These are phyloP conservation scores for Platyscapa corneri DNA, from an alignment of 1,140 invertebrate genomes.

Conservation along the genomic window DNA sequence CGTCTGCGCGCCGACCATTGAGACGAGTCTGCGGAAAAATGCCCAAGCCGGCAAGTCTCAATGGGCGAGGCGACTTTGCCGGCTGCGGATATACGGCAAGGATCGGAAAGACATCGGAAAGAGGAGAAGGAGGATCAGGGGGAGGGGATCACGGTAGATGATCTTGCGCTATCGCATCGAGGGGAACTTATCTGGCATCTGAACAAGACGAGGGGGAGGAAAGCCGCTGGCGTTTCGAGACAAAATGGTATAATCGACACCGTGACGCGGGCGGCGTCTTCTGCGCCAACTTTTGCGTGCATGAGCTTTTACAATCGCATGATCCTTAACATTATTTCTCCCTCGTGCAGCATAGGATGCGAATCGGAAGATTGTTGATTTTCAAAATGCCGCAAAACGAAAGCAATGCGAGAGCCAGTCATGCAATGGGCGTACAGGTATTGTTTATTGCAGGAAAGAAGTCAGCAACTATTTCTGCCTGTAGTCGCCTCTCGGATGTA, in stretches of 20 bases:
- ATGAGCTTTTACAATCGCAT: not conserved
- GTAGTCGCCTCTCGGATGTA: not conserved
- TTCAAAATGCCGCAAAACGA: not conserved
- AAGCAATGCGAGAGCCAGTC: not conserved
- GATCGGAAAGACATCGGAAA: slow-evolving; percentile 59
- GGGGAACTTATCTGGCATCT: slow-evolving; percentile 51
- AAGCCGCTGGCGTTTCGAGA: not conserved
- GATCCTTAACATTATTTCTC: not conserved
- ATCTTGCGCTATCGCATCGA: slow-evolving; percentile 21
- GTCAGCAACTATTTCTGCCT: not conserved
- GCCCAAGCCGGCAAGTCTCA: slow-evolving; percentile 12
- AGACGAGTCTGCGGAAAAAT: slow-evolving; percentile 19
- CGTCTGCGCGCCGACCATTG: slow-evolving; percentile 55
- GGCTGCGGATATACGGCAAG: slow-evolving; percentile 57
- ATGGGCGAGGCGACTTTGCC: slow-evolving; percentile 25
- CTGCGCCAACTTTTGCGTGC: not conserved
- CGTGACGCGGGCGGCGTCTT: not conserved
- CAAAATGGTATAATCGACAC: slow-evolving; percentile 30
- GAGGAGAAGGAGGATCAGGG: not conserved
- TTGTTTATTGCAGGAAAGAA: not conserved
- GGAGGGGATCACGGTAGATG: not conserved
- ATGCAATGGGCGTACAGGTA: not conserved
- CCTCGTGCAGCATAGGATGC: not conserved
- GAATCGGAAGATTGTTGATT: not conserved
- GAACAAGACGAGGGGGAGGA: not conserved